Conservation (phyloP, 2,113 vertebrate genomes). For the Butorides virescens region DNA sequence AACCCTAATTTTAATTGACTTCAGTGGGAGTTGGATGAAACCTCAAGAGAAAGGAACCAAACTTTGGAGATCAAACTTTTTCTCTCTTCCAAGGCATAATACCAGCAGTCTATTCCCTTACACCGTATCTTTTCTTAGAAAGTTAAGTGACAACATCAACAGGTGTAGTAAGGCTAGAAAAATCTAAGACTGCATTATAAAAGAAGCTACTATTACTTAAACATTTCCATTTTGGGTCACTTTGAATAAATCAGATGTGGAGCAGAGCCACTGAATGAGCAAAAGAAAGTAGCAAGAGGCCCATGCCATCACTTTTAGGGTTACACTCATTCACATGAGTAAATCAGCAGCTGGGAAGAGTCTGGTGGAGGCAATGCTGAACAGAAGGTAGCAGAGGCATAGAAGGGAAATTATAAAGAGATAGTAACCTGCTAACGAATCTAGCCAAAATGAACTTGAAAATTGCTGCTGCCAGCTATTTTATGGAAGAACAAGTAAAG, state of each 20-base stretch:
- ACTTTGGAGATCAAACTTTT: neutral
- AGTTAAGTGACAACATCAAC: neutral
- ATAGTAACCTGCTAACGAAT: neutral
- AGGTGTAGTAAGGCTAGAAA: neutral
- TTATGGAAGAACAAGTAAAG: neutral
- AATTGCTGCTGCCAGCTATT: neutral
- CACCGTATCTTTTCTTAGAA: neutral
- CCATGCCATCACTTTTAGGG: neutral
- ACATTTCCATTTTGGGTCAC: neutral
- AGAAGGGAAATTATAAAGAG: neutral
- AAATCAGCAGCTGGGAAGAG: neutral
- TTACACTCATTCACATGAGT: neutral
- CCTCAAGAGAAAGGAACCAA: neutral
- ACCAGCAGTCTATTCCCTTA: neutral
- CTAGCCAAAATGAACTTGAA: neutral
- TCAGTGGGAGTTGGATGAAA: neutral
- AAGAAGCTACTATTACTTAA: neutral
- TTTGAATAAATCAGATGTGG: neutral
- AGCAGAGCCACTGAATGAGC: neutral
- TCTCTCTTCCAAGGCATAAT: neutral
- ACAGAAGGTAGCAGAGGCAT: neutral
- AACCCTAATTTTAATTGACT: conserved; percentile 37
- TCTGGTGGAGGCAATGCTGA: neutral
- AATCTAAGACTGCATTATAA: neutral
- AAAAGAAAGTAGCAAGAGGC: neutral